Evolutionary conservation across 2,797 vertebrate species (phyloP).

Genomic region (Percopsis omiscomaycus): DNA sequence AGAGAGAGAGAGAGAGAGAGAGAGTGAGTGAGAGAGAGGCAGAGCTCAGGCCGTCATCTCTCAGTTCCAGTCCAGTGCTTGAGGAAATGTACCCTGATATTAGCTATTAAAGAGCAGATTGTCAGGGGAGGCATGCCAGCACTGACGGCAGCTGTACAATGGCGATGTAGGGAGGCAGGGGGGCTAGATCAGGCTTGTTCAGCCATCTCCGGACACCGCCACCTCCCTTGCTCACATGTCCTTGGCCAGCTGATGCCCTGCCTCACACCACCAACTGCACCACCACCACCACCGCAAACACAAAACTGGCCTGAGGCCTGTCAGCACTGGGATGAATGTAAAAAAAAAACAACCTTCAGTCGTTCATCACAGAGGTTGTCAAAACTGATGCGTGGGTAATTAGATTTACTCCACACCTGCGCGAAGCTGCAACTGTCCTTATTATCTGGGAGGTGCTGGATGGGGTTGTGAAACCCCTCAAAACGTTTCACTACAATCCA

Average conservation of each 20-base stretch:
- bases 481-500: slow-evolving; percentile 48
- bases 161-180: slow-evolving; percentile 38
- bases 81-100: slow-evolving; percentile 85
- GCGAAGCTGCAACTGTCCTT: slow-evolving; percentile 23
- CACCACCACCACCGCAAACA: no score
- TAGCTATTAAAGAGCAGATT: slow-evolving; percentile 84
- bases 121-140: slow-evolving; percentile 73
- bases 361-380: slow-evolving; percentile 29
- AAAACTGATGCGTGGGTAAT: slow-evolving; percentile 43
- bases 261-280: background rate
- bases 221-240: slow-evolving; percentile 24
- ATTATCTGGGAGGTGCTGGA: slow-evolving; percentile 32
- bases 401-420: slow-evolving; percentile 31
- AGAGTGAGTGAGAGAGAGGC: background rate
- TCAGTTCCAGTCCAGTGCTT: slow-evolving; percentile 77
- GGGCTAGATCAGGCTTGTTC: slow-evolving; percentile 30
- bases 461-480: background rate
- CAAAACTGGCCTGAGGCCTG: slow-evolving; percentile 9
- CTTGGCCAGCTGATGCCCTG: slow-evolving; percentile 4
- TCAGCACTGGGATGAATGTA: background rate
- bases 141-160: slow-evolving; percentile 72
- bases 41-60: slow-evolving; percentile 60
- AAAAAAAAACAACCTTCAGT: slow-evolving; percentile 36
- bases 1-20: slow-evolving; percentile 3
- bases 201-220: slow-evolving; percentile 27